phyloP scores from a whole-genome alignment of 2,113 vertebrate genomes.

The Heterocephalus glaber region DNA sequence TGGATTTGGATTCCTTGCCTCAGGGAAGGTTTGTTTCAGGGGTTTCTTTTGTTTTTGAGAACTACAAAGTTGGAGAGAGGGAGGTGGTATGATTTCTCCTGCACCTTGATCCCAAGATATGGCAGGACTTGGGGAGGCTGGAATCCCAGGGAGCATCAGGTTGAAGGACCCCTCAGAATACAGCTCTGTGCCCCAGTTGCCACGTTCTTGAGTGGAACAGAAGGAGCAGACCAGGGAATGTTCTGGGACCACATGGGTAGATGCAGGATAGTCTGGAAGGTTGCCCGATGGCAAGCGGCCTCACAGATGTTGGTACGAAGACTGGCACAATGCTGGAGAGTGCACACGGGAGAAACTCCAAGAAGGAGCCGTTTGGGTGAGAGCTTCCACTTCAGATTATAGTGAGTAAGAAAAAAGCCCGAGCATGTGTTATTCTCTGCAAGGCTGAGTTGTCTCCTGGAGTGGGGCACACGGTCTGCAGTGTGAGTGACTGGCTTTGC shows the following conservation, averaged over 20 bases:
- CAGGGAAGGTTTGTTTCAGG: background rate
- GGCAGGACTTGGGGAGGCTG: background rate
- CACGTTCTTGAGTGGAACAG: background rate
- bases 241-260: too few relatives aligned
- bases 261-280: background rate
- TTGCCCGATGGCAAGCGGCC: background rate
- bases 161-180: background rate
- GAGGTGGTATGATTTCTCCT: background rate
- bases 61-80: background rate
- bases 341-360: too few relatives aligned
- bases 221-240: background rate
- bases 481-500: too few relatives aligned
- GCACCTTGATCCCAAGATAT: background rate
- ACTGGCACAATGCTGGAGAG: background rate
- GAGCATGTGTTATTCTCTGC: background rate
- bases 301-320: background rate
- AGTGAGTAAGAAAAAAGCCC: background rate
- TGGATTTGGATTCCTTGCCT: background rate
- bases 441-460: background rate
- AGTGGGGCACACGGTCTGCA: background rate
- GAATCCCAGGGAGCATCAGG: background rate
- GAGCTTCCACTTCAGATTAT: background rate
- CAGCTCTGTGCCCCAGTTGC: background rate
- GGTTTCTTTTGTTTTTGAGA: background rate
- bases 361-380: background rate